Evolutionary conservation across 64 coral and sea anemone genomes (phyloP), one percentile per base, ranked within the genome.

Genomic region (Pachyseris speciosa): DNA sequence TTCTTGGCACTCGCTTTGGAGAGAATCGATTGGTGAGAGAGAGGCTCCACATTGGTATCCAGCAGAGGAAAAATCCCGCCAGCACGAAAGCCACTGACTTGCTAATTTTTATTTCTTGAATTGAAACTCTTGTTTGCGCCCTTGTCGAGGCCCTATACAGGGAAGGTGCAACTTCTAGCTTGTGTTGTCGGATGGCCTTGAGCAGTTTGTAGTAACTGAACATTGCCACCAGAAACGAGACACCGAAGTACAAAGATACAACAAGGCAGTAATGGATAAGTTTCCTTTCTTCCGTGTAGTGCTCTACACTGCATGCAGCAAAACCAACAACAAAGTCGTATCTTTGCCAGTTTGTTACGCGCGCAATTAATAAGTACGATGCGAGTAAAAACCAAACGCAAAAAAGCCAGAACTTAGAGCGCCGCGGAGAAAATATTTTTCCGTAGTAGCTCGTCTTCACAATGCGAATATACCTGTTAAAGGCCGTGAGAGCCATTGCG

Each of bases 401-500:
- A 17, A 40, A 11, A 1, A 86, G 5, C 40, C 40, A 68, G 1
- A 86, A 9, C 26, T 86, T 68, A 4, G 83, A 69, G 15, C 63
- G 64, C 29, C 38, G 33, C 1, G 83, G 63, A 34, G 83, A 69
- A 33, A 96, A 96, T 37, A 96, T 92, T 25, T 41, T 83, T 39
- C 36, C 7, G 50, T 96, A 96, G 27, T 83, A 13, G 22, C 26
- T 84, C 0, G 89, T 64, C 48, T 72, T 92, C 30, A 96, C 89
- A 19, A 96, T 89, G 67, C 86, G 91, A 49, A 88, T 88, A 67
- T 92, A 96, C 22, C 94, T 55, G 22, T 92, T 96, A 22, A 96
- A 57, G 2, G 89, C 84, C 13, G 91, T 92, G 2, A 84, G 57
- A 9, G 52, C 86, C 25, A 92, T 75, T 9, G 86, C 92, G n/a